phyloP scores from a whole-genome alignment of 2,113 vertebrate species.

The Syngnathus typhle region DNA sequence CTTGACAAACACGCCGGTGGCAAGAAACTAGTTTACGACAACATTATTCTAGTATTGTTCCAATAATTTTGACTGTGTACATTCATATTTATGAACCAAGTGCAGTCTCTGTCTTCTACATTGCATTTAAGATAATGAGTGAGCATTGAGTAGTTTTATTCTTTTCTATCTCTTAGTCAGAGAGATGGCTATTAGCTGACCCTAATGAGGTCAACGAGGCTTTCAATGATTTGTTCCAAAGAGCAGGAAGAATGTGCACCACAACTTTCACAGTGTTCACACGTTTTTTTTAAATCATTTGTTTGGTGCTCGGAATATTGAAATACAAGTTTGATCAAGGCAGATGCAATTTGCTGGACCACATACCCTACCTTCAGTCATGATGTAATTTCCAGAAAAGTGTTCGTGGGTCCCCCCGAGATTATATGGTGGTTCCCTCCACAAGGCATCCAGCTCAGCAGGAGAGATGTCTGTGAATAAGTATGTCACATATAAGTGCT shows the following conservation, averaged over 20 bases:
- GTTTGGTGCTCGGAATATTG: background rate
- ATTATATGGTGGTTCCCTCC: conserved; percentile 68
- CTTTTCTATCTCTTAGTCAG: background rate
- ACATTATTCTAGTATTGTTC: too few relatives aligned
- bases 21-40: too few relatives aligned
- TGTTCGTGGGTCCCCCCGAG: conserved; percentile 64
- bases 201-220: background rate
- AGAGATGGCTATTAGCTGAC: background rate
- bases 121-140: background rate
- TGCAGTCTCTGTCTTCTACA: too few relatives aligned
- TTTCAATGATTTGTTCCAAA: background rate
- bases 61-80: too few relatives aligned
- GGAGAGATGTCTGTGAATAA: conserved; percentile 64
- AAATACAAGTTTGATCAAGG: background rate
- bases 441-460: conserved; percentile 73
- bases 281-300: background rate
- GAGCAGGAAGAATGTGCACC: background rate
- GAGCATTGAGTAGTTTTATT: background rate
- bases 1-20: too few relatives aligned
- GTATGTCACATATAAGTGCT: conserved; percentile 4
- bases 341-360: conserved; percentile 1
- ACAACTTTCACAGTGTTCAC: background rate
- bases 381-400: conserved; percentile 68
- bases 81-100: too few relatives aligned
- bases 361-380: conserved; percentile 66